Evolutionary conservation across 2,888 invertebrate genomes (phyloP), one percentile per base, ranked within the genome.

Genomic region (Urechis unicinctus): DNA sequence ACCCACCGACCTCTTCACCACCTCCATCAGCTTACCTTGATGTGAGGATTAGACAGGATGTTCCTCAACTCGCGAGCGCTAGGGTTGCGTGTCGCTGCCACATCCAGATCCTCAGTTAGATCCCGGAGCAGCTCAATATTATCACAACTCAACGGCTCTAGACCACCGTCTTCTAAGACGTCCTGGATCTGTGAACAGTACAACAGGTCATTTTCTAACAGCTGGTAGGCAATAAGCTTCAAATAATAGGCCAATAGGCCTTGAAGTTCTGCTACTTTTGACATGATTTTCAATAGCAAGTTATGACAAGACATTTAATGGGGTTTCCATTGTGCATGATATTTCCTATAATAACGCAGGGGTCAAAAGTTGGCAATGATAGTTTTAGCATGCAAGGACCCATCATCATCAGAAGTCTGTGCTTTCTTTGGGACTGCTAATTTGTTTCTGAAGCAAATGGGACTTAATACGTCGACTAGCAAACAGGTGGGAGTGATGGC

Each of bases 101-200:
- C 44, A 13, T 59, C 55, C 13, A 64, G 43, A 22, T 62, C 60
- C 9, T 61, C 59, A 4, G 52, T 21, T 1, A 59, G 17, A 1
- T 57, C 60, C 22, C 51, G 28, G 17, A 61, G 44, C 5, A 52
- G 21, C 29, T 63, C 64, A 17, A 59, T 53, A 52, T 60, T 64
- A 56, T 61, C 62, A 46, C 64, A 64, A 48, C 63, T 61, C 25
- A 59, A 30, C 3, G 64, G 61, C 41, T 55, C 50, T n/a, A 49
- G 17, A 1, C 50, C 42, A 3, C 50, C 17, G 21, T 60, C 61
- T 43, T 64, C 60, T 45, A 64, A 56, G 3, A 54, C 50, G 50
- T 64, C 64, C 17, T 59, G 59, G n/a, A 58, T 61, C 64, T 64
- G 45, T 2, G 29, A 47, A 43, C n/a, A n/a, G n/a, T n/a, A n/a